These are phyloP conservation scores for Rhinoptilus africanus DNA, from an alignment of 2,113 vertebrate genomes.

Conservation along the genomic window DNA sequence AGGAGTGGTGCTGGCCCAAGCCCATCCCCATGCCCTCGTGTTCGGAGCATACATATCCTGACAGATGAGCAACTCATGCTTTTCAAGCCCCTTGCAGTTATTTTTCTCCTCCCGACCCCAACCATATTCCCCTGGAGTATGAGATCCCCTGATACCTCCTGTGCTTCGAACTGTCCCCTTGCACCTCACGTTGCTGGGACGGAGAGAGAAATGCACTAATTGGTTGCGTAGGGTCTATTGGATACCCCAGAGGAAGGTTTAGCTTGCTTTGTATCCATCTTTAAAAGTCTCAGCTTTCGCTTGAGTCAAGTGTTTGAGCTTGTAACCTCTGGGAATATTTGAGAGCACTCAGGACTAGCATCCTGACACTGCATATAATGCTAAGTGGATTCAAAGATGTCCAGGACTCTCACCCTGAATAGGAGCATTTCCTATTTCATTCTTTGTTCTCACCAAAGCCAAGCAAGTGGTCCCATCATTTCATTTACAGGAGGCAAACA, in stretches of 20 bases:
- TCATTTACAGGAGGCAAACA: not conserved
- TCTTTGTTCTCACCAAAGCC: constrained; percentile 34
- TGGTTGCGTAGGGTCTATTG: not conserved
- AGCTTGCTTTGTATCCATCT: constrained; percentile 8
- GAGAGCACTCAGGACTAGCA: constrained; percentile 55
- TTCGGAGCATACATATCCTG: not conserved
- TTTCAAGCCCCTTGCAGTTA: not conserved
- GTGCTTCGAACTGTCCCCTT: not conserved
- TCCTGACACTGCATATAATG: not conserved
- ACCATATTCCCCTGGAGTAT: not conserved
- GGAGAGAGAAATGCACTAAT: not conserved
- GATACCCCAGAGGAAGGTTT: not conserved
- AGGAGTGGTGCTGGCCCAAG: not conserved
- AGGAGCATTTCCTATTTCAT: not conserved
- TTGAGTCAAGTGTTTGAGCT: constrained; percentile 28
- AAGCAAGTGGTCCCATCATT: not conserved
- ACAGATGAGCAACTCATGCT: rapidly evolving
- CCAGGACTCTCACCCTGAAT: constrained; percentile 25
- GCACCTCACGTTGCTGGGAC: not conserved
- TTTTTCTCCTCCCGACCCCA: not conserved
- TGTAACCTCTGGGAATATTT: constrained; percentile 44
- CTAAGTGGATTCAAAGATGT: constrained; percentile 37
- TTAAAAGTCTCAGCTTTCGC: constrained; percentile 19
- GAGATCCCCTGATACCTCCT: not conserved
- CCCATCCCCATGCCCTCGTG: not conserved